Percentiles rank a stretch among this genome's conserved stretches.
Evolutionary conservation across 2,888 invertebrate species (phyloP).

Genomic region (Callimorpha dominula): DNA sequence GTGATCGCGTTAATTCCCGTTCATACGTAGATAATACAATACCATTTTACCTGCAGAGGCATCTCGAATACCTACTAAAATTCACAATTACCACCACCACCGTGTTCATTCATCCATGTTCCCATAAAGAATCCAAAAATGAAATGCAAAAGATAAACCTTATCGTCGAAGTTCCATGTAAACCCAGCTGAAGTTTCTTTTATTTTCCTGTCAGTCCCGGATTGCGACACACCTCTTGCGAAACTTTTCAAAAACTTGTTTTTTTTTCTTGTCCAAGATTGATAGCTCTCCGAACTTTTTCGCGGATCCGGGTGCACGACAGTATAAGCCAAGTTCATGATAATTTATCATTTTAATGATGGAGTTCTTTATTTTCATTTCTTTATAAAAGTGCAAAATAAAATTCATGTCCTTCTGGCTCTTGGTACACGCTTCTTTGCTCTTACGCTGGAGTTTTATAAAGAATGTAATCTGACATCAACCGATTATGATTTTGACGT

Average conservation of each 20-base stretch:
- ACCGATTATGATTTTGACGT: neutral
- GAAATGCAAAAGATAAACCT: neutral
- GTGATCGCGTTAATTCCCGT: too few relatives aligned
- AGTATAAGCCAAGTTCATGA: neutral
- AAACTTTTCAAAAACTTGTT: conserved; percentile 22
- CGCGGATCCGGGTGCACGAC: neutral
- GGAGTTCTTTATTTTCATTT: neutral
- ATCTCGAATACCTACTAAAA: too few relatives aligned
- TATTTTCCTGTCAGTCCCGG: conserved; percentile 35
- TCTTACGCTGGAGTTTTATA: neutral
- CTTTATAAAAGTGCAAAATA: neutral
- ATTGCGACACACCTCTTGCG: conserved; percentile 36
- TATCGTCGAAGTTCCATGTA: conserved; percentile 21
- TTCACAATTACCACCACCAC: too few relatives aligned
- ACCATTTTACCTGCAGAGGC: too few relatives aligned
- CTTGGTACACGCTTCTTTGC: neutral
- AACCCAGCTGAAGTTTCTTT: conserved; percentile 28
- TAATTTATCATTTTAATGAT: neutral
- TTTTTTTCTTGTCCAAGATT: conserved; percentile 34
- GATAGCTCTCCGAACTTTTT: conserved; percentile 21
- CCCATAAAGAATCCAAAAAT: neutral
- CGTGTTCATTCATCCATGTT: too few relatives aligned
- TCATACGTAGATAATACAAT: too few relatives aligned
- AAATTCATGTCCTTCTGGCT: neutral
- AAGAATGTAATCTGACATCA: neutral